Base-by-base conservation (phyloP, 2,888 invertebrate species). In the Lysandra bellargus region DNA sequence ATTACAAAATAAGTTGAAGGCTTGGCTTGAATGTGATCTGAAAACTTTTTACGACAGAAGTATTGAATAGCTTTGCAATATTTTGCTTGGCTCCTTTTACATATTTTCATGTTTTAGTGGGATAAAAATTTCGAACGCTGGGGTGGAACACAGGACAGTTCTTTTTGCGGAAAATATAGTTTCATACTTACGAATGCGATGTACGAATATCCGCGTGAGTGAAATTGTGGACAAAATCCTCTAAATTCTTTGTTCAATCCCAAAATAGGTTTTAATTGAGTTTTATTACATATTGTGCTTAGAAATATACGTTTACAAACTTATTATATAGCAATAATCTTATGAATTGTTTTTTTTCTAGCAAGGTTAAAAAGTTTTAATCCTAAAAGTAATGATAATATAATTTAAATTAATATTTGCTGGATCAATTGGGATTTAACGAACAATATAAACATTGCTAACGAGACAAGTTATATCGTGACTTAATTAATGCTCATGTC, bases 401-500 rank as follows among this genome's bases (percentile, higher is more conserved):
- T 33, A 1, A 53, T 53, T 0, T 33, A 69, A 33, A 33, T 33
- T 17, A 14, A 33, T 23, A 69, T 69, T 69, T 69, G 69, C 69
- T 17, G 5, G 33, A 69, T 33, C 14, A 5, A 33, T 69, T 33
- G 69, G 33, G 33, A 44, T 12, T 49, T 53, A 30, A 75, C 49
- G 53, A 75, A 74, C 7, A 74, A 75, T 75, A 75, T 75, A 75
- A 75, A 53, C 75, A 75, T 44, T 23, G 75, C 75, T 75, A 75
- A 75, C 75, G 75, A 75, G 75, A 75, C 75, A 75, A 23, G 75
- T 75, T 75, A 53, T 75, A 75, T 30, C 75, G 75, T 44, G 75
- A 75, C 75, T 75, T 75, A 75, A 75, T 75, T 75, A 75, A 53
- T 75, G 23, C 49, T 75, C 75, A 75, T 75, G 75, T 75, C 53